Evolutionary conservation across 1,140 invertebrate genomes (phyloP).

Genomic region (Augochlora pura): DNA sequence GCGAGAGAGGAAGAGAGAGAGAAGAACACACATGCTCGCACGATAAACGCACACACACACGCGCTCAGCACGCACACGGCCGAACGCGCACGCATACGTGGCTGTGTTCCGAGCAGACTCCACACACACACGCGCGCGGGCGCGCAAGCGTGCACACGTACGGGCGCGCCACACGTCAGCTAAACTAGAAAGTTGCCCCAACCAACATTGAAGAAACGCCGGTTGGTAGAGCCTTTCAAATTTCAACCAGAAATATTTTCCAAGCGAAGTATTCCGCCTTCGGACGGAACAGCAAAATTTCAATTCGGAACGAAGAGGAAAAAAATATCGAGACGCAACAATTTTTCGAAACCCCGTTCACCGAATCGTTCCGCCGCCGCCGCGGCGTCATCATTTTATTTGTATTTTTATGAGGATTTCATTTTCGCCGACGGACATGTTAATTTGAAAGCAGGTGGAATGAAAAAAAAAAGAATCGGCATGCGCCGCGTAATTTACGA

Average conservation of each 20-base stretch:
- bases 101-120: slow-evolving; percentile 11
- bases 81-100: slow-evolving; percentile 18
- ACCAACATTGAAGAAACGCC: slow-evolving; percentile 73
- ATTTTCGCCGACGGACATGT: background rate
- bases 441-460: background rate
- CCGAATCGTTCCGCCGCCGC: too few species aligned
- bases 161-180: slow-evolving; percentile 69
- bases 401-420: too few species aligned
- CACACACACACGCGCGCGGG: slow-evolving; percentile 49
- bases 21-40: slow-evolving; percentile 41
- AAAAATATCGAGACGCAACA: too few species aligned
- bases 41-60: slow-evolving; percentile 2
- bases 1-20: slow-evolving; percentile 6
- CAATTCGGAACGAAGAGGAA: too few species aligned
- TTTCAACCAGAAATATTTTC: slow-evolving; percentile 70
- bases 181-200: slow-evolving; percentile 80
- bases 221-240: slow-evolving; percentile 76
- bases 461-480: too few species aligned
- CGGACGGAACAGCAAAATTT: background rate
- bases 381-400: slow-evolving; percentile 1
- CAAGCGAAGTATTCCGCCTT: slow-evolving; percentile 15
- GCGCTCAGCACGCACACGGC: slow-evolving; percentile 8
- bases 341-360: too few species aligned
- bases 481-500: too few species aligned
- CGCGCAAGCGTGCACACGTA: too few species aligned